A percentile compares a stretch with the other conserved stretches of the same genome.
Conservation (phyloP, 2,888 invertebrate species). For the Acanthosepion lycidas region DNA sequence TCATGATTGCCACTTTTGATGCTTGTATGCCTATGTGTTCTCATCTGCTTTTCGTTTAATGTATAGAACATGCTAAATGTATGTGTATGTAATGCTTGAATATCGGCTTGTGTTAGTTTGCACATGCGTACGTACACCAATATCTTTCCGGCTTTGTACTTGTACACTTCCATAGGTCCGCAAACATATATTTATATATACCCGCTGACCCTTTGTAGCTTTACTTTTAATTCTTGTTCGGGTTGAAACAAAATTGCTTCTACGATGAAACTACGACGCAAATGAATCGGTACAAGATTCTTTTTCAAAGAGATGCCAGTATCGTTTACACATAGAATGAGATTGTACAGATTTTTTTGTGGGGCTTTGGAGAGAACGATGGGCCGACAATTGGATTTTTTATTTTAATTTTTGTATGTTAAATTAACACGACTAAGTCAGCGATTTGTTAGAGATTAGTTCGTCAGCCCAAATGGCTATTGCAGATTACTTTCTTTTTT, state of each 20-base stretch:
- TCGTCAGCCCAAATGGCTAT: too few relatives aligned
- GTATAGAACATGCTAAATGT: too few relatives aligned
- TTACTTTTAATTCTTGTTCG: background rate
- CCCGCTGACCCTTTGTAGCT: background rate
- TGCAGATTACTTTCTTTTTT: too few relatives aligned
- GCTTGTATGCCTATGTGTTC: too few relatives aligned
- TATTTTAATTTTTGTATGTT: background rate
- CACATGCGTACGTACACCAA: background rate
- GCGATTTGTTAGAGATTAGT: background rate
- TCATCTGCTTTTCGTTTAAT: too few relatives aligned
- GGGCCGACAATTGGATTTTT: background rate
- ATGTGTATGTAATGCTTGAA: too few relatives aligned
- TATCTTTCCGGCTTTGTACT: background rate
- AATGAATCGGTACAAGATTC: background rate
- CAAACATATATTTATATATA: constrained; percentile 24
- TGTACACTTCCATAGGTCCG: background rate
- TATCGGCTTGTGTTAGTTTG: too few relatives aligned
- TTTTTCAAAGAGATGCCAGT: background rate
- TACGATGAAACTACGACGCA: background rate
- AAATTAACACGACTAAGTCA: background rate
- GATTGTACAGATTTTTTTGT: background rate
- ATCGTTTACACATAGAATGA: constrained; percentile 20
- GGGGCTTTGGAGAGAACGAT: background rate
- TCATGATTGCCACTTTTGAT: too few relatives aligned
- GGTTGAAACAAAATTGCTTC: background rate